Evolutionary conservation across 2,113 vertebrate genomes (phyloP).

Genomic region (Callocephalon fimbriatum): DNA sequence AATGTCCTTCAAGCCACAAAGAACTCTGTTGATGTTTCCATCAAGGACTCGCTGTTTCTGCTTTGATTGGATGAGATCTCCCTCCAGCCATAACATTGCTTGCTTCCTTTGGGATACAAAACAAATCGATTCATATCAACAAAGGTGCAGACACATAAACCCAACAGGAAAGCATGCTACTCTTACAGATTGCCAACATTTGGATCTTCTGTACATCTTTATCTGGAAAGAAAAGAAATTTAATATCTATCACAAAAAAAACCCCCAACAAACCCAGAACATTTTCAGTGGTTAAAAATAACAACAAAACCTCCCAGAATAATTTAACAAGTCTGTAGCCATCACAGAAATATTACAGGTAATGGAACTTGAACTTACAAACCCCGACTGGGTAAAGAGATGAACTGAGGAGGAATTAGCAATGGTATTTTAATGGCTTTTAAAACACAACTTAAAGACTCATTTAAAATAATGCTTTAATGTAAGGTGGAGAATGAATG

Average conservation of each 20-base stretch:
- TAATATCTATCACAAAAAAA: not conserved
- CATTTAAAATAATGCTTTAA: not conserved
- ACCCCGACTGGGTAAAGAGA: not conserved
- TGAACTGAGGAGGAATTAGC: not conserved
- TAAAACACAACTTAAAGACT: not conserved
- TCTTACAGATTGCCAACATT: not conserved
- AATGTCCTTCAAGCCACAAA: slow-evolving; percentile 86
- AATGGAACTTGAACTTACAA: not conserved
- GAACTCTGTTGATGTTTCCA: slow-evolving; percentile 81
- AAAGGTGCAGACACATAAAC: not conserved
- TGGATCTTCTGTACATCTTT: not conserved
- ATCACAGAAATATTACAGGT: not conserved
- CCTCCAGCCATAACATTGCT: slow-evolving; percentile 86
- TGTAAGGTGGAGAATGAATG: not conserved
- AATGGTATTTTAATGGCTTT: not conserved
- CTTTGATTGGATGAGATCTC: slow-evolving; percentile 84
- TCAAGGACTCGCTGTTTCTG: slow-evolving; percentile 76
- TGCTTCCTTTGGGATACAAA: slow-evolving; percentile 85
- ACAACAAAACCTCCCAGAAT: not conserved
- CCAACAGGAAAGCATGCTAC: not conserved
- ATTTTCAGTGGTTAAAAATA: not conserved
- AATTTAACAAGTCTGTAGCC: not conserved
- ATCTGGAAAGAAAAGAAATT: not conserved
- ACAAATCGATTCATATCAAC: not conserved
- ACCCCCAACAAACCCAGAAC: not conserved